These are phyloP conservation scores for Ochotona princeps DNA, from an alignment of 2,113 vertebrate species.

Conservation along the genomic window DNA sequence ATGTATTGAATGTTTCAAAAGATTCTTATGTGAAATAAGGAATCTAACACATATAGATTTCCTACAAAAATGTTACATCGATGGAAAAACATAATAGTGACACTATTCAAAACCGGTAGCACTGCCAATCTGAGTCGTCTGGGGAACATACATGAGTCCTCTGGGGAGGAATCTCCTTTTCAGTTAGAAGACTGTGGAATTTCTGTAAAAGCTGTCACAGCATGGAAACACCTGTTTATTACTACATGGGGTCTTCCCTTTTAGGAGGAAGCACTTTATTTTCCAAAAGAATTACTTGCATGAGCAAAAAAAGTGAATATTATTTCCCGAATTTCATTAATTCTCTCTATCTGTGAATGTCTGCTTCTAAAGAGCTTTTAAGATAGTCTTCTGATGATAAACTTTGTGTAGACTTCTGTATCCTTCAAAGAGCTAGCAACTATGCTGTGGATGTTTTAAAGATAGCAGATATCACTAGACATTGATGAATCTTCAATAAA, in stretches of 20 bases:
- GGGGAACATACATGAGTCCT: not conserved
- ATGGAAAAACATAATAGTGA: not conserved
- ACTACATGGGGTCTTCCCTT: not conserved
- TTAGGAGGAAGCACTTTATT: not conserved
- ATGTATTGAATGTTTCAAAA: constrained; percentile 5
- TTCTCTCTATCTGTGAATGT: not conserved
- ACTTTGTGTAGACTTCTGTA: not conserved
- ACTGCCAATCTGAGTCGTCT: rapidly evolving
- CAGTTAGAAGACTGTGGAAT: not conserved
- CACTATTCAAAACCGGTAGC: not conserved
- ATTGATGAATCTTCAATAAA: not conserved
- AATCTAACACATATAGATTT: not conserved
- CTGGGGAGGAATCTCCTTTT: not conserved
- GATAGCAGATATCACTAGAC: not conserved
- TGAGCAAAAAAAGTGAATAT: not conserved
- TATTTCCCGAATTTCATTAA: not conserved
- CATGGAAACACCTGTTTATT: not conserved
- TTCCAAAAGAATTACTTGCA: not conserved
- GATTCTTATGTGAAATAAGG: not conserved
- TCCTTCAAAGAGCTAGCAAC: not conserved
- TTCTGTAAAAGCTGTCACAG: not conserved
- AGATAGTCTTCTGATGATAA: not conserved
- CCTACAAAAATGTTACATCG: not conserved
- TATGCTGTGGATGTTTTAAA: not conserved
- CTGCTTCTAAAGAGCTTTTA: not conserved